These are phyloP conservation scores for Chaetorhynchus papuensis DNA, from an alignment of 2,113 vertebrate species.

Conservation along the genomic window DNA sequence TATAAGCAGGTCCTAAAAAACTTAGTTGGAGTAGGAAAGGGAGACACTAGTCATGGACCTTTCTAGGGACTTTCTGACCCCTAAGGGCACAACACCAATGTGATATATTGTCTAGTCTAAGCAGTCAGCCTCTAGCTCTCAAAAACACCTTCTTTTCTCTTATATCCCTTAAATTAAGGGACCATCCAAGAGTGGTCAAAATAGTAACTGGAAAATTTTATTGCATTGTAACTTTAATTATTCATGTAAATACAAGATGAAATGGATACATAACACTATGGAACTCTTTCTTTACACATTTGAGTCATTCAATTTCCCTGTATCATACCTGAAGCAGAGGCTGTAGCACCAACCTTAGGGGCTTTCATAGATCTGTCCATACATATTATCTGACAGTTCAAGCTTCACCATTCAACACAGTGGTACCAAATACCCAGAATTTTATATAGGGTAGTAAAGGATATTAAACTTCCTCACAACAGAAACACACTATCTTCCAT, in stretches of 20 bases:
- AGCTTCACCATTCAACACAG: neutral
- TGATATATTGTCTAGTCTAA: neutral
- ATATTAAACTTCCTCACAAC: neutral
- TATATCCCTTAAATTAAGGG: neutral
- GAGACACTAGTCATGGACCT: neutral
- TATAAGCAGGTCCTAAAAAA: neutral
- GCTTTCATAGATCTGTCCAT: neutral
- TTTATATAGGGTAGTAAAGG: neutral
- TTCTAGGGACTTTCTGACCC: neutral
- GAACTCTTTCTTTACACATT: neutral
- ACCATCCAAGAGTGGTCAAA: neutral
- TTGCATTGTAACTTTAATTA: neutral
- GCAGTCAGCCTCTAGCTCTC: neutral
- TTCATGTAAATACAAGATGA: neutral
- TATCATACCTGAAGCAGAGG: neutral
- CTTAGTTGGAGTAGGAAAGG: neutral
- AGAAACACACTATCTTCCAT: neutral
- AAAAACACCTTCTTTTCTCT: neutral
- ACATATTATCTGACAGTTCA: neutral
- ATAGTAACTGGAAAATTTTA: neutral
- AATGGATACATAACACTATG: neutral
- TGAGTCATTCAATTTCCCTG: neutral
- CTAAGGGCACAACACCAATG: neutral
- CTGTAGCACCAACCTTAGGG: neutral
- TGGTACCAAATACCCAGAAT: neutral